Evolutionary conservation across 2,888 invertebrate genomes (phyloP), one percentile per base, ranked within the genome.

Genomic region (Drosophila anomalata): DNA sequence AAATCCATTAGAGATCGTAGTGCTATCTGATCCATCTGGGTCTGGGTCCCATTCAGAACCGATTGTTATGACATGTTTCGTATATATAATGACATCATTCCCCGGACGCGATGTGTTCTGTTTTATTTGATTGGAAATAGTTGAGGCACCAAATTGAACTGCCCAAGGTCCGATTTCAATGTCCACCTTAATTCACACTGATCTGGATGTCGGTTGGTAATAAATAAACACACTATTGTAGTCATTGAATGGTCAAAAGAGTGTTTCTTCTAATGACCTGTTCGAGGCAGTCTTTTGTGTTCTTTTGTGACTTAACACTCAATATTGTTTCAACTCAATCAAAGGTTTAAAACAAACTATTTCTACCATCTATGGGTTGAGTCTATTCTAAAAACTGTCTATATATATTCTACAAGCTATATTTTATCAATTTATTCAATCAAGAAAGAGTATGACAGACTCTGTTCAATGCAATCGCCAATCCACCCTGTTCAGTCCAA

Each of bases 91-190:
- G 62, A 62, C 61, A 61, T 62, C 61, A 62, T 61, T 62, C 41
- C 61, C 48, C 41, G 29, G 46, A n/a, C 26, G n/a, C 39, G 12
- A 20, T 20, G n/a, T 42, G 61, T 62, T 62, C 61, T 61, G 47
- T 41, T 61, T 31, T 29, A 39, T 47, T 36, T 41, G 61, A 61
- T 48, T 61, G n/a, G 1, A 61, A 62, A 61, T 61, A 31, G 61
- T 62, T 33, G 17, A 41, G 61, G 17, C 61, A 50, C 62, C 14
- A 50, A 61, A 62, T 62, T 48, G 41, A 50, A 41, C 20, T 48
- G 33, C 62, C 62, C 61, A 62, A 62, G 61, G 61, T 61, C 29
- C 24, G 31, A 29, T 44, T 63, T 63, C 63, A 50, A 39, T 63
- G 63, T 51, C 51, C 63, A 44, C 33, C 9, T 51, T 29, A 36